Conservation (phyloP, 2,797 vertebrate species). For the Momotus momota region DNA sequence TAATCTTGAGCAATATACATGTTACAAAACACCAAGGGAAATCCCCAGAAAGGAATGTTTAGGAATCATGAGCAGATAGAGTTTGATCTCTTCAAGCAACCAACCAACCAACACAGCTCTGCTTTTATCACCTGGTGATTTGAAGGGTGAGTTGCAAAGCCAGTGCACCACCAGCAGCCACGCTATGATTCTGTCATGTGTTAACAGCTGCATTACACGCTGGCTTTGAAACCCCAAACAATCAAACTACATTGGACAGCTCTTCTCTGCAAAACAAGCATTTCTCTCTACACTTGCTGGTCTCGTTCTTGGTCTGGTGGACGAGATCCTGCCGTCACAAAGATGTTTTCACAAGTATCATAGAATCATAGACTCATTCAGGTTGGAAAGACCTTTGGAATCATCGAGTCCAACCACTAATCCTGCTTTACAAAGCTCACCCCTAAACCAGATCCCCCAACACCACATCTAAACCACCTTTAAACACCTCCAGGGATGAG, state of each 20-base stretch:
- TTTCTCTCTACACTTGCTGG: not conserved
- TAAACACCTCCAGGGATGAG: too few relatives aligned
- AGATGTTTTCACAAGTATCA: not conserved
- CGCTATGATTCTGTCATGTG: not conserved
- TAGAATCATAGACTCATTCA: too few relatives aligned
- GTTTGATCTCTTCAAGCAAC: not conserved
- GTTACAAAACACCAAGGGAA: conserved; percentile 25
- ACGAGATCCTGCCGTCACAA: not conserved
- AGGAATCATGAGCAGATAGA: not conserved
- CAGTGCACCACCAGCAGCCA: not conserved
- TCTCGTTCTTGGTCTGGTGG: not conserved
- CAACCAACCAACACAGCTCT: not conserved
- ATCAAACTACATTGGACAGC: not conserved
- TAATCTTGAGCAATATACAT: not conserved
- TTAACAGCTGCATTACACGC: not conserved
- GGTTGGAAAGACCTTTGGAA: too few relatives aligned
- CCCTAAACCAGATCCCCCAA: too few relatives aligned
- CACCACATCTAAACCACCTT: too few relatives aligned
- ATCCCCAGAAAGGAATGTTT: not conserved
- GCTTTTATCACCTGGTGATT: not conserved
- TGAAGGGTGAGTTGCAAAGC: not conserved
- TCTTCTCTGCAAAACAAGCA: not conserved
- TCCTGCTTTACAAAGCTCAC: too few relatives aligned
- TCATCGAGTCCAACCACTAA: too few relatives aligned
- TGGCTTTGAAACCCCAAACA: not conserved